A percentile compares a stretch with the other conserved stretches of the same genome.
Conservation (phyloP, 2,113 vertebrate genomes). For the Ammospiza nelsoni region DNA sequence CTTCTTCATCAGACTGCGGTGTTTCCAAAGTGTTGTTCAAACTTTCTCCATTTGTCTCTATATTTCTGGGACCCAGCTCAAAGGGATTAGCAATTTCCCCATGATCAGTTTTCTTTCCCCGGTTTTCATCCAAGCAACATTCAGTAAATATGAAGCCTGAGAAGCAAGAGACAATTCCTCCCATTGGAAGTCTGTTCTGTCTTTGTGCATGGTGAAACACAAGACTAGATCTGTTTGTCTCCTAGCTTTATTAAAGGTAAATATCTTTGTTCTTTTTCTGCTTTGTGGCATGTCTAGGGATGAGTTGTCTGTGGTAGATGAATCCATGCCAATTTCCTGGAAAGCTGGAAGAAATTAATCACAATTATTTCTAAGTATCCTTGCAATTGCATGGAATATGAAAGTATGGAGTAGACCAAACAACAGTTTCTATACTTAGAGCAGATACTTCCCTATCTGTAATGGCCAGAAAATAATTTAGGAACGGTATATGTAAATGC, state of each 20-base stretch:
- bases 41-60: neutral
- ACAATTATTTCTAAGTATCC: neutral
- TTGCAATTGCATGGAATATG: neutral
- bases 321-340: neutral
- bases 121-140: neutral
- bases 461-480: neutral
- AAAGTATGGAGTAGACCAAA: neutral
- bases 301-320: neutral
- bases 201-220: neutral
- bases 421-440: neutral
- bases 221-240: neutral
- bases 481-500: neutral
- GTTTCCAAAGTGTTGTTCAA: neutral
- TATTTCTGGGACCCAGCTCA: neutral
- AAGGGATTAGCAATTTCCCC: neutral
- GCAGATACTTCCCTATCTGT: neutral
- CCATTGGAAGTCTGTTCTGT: neutral
- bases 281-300: neutral
- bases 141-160: neutral
- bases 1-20: neutral
- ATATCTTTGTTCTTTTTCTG: neutral
- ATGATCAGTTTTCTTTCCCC: neutral
- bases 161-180: neutral
- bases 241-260: neutral
- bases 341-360: neutral